Evolutionary conservation across 2,113 vertebrate species (phyloP).

Genomic region (Pedionomus torquatus): DNA sequence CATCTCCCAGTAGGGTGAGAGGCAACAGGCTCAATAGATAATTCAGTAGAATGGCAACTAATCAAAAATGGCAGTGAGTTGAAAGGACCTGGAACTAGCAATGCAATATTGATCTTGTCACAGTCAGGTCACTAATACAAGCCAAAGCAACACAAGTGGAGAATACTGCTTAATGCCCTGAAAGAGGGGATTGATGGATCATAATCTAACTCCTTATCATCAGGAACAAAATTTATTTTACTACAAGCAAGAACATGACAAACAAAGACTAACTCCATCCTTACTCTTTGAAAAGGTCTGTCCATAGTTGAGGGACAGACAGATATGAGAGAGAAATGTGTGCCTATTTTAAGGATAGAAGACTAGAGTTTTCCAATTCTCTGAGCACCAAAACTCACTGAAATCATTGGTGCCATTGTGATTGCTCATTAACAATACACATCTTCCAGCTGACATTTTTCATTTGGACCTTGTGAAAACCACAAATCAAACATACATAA

Average conservation of each 20-base stretch:
- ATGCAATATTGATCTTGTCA: background rate
- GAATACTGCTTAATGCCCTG: background rate
- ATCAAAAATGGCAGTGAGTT: background rate
- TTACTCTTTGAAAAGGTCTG: slow-evolving; percentile 17
- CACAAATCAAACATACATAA: slow-evolving; percentile 70
- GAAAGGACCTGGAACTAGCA: background rate
- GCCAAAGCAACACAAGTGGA: background rate
- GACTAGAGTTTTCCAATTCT: background rate
- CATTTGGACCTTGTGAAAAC: slow-evolving; percentile 58
- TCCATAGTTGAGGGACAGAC: slow-evolving; percentile 2
- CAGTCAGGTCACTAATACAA: background rate
- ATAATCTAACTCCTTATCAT: background rate
- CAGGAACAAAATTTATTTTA: background rate
- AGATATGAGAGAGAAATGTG: background rate
- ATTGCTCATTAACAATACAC: slow-evolving; percentile 71
- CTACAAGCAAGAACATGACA: background rate
- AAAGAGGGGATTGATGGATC: background rate
- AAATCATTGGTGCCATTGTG: slow-evolving; percentile 44
- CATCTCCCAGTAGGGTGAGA: background rate
- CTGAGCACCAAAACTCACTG: slow-evolving; percentile 40
- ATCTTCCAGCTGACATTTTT: slow-evolving; percentile 59
- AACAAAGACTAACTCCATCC: background rate
- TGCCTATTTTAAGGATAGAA: background rate
- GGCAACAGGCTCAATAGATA: background rate
- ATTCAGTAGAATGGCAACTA: background rate